These are phyloP conservation scores for Pseudochirops corinnae DNA, from an alignment of 2,797 vertebrate species.

Conservation along the genomic window DNA sequence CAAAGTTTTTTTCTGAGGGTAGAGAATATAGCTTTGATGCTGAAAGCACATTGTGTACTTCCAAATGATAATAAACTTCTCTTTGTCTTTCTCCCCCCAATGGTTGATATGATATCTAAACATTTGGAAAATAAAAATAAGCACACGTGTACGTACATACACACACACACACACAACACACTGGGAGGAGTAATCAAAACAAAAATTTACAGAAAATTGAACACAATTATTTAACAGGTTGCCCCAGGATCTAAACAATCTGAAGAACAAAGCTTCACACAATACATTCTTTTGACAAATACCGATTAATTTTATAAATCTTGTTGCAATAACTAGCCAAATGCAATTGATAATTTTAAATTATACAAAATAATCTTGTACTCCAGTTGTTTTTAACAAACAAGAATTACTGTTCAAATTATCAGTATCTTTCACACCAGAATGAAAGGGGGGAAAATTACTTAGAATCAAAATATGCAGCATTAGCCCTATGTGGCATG, in stretches of 20 bases:
- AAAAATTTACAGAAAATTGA: slow-evolving; percentile 41
- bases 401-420: not conserved
- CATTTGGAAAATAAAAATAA: slow-evolving; percentile 31
- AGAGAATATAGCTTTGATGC: slow-evolving; percentile 21
- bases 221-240: slow-evolving; percentile 19
- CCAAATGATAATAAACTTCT: slow-evolving; percentile 31
- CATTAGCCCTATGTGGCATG: not conserved
- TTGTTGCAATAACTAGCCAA: not conserved
- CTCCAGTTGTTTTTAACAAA: not conserved
- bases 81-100: not conserved
- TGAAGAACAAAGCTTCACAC: not conserved
- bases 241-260: slow-evolving; percentile 1
- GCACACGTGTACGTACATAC: not conserved
- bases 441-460: slow-evolving; percentile 6
- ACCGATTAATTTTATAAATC: not conserved
- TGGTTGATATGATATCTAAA: slow-evolving; percentile 41
- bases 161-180: not conserved
- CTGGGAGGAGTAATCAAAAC: not conserved
- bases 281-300: not conserved
- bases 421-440: not conserved
- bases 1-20: slow-evolving; percentile 40
- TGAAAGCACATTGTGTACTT: slow-evolving; percentile 39
- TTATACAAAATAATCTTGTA: not conserved
- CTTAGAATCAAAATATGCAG: slow-evolving; percentile 25
- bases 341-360: not conserved